These are phyloP conservation scores for Odontophorus gujanensis DNA, from an alignment of 2,113 vertebrate species.

Conservation along the genomic window DNA sequence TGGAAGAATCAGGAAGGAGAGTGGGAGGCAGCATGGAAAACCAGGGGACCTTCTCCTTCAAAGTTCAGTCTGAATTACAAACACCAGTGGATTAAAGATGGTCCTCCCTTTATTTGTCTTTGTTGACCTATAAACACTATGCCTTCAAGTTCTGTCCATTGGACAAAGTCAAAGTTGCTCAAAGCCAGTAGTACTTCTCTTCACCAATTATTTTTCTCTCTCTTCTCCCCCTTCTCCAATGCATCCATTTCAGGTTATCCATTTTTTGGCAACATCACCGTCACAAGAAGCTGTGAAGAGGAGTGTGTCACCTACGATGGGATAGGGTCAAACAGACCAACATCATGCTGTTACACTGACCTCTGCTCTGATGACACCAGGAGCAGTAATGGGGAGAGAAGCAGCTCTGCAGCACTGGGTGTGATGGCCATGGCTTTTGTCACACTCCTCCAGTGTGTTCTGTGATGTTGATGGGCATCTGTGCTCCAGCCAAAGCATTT, in stretches of 20 bases:
- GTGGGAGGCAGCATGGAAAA: neutral
- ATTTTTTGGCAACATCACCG: constrained; percentile 38
- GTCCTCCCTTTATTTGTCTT: neutral
- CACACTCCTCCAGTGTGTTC: rapidly evolving
- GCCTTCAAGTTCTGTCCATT: neutral
- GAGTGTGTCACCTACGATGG: rapidly evolving
- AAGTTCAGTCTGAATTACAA: rapidly evolving
- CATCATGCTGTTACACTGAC: constrained; percentile 20
- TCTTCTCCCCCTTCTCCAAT: neutral
- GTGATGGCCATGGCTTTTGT: neutral
- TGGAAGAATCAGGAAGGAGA: neutral
- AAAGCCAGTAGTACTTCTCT: neutral
- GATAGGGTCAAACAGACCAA: neutral
- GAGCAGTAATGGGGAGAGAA: rapidly evolving
- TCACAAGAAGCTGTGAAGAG: constrained; percentile 30
- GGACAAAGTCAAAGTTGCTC: neutral
- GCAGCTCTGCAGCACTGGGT: rapidly evolving
- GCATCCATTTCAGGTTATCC: constrained; percentile 33
- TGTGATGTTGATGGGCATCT: neutral
- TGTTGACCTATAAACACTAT: neutral
- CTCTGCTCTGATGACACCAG: neutral
- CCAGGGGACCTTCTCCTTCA: rapidly evolving
- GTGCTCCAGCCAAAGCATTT: neutral
- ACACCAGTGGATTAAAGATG: neutral
- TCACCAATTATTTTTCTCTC: neutral